Percentiles rank a stretch among this genome's conserved stretches.
These are phyloP conservation scores for Cynopterus brachyotis DNA, from an alignment of 2,113 vertebrate genomes.

Conservation along the genomic window DNA sequence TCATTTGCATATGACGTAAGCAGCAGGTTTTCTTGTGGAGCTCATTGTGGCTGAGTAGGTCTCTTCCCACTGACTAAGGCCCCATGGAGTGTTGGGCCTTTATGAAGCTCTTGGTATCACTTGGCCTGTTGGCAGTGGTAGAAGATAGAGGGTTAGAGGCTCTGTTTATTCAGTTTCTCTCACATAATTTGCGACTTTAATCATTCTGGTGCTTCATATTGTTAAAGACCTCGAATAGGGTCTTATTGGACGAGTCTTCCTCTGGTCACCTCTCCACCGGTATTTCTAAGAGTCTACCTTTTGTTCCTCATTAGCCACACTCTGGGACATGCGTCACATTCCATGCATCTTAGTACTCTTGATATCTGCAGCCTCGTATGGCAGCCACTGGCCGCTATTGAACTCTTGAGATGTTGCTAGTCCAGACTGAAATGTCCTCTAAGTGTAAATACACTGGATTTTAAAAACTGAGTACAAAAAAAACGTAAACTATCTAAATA, in stretches of 20 bases:
- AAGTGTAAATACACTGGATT: background rate
- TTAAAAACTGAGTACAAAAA: background rate
- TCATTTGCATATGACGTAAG: background rate
- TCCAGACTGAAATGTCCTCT: background rate
- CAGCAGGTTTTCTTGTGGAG: background rate
- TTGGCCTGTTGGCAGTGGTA: background rate
- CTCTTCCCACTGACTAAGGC: background rate
- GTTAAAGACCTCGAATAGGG: background rate
- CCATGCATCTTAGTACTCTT: background rate
- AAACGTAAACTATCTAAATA: background rate
- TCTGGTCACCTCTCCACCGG: background rate
- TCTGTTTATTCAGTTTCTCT: background rate
- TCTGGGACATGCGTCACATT: background rate
- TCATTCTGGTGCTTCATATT: background rate
- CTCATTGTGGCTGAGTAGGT: background rate
- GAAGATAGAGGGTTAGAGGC: background rate
- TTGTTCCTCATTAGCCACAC: background rate
- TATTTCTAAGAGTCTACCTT: background rate
- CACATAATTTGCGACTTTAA: background rate
- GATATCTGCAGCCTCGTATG: background rate
- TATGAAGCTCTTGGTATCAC: background rate
- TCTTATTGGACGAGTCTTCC: background rate
- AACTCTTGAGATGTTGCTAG: background rate
- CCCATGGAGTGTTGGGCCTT: fast-evolving
- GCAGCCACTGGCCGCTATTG: background rate